These are phyloP conservation scores for Smithornis capensis DNA, from an alignment of 2,113 vertebrate genomes.

Conservation along the genomic window DNA sequence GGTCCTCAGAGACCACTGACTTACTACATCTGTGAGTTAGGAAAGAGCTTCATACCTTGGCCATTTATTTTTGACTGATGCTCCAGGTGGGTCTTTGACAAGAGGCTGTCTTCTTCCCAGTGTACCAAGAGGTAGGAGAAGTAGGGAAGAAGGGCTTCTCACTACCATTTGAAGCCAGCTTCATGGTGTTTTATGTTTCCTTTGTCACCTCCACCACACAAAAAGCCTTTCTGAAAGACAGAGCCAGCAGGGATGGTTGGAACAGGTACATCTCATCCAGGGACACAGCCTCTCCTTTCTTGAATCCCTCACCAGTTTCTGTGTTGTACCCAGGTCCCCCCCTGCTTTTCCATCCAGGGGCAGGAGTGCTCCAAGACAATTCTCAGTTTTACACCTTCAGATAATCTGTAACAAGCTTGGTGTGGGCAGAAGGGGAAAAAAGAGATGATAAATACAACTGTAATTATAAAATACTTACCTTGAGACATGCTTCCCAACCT, in stretches of 20 bases:
- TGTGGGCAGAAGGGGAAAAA: not conserved
- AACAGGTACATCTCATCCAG: not conserved
- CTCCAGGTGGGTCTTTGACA: not conserved
- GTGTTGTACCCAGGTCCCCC: not conserved
- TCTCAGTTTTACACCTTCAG: not conserved
- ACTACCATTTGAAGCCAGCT: not conserved
- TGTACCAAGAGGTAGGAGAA: not conserved
- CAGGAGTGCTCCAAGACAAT: not conserved
- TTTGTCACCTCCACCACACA: not conserved
- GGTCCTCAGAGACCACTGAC: not conserved
- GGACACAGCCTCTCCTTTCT: not conserved
- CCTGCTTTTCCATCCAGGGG: not conserved
- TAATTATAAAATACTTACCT: not conserved
- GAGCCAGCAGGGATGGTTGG: not conserved
- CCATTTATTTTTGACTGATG: not conserved
- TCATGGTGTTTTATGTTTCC: not conserved
- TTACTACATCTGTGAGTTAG: not conserved
- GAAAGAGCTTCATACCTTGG: not conserved
- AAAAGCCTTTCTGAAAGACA: constrained; percentile 4
- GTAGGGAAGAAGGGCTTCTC: not conserved
- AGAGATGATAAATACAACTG: not conserved
- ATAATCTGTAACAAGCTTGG: not conserved
- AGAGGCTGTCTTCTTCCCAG: not conserved
- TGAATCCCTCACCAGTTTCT: not conserved
- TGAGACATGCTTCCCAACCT: not conserved